A percentile compares a stretch with the other conserved stretches of the same genome.
Evolutionary conservation across 1,140 invertebrate species (phyloP).

Genomic region (Archivesica marissinica): DNA sequence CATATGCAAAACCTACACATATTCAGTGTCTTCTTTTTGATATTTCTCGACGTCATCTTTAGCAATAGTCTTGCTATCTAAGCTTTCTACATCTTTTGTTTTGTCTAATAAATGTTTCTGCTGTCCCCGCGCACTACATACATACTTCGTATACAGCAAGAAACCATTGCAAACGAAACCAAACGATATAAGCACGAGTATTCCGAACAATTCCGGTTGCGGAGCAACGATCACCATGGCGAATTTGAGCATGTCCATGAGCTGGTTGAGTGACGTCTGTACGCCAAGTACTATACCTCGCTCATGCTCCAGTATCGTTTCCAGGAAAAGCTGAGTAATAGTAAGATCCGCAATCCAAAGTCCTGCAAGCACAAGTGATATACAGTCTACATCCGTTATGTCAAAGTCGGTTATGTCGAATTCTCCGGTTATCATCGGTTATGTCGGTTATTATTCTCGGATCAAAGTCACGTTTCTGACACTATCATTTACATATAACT

Average conservation of each 20-base stretch:
- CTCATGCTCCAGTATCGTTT: constrained; percentile 85
- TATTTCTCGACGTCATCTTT: neutral
- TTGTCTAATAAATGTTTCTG: neutral
- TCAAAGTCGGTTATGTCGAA: too few species aligned
- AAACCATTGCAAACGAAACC: constrained; percentile 64
- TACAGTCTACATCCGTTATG: too few species aligned
- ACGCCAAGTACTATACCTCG: constrained; percentile 86
- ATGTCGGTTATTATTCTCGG: neutral
- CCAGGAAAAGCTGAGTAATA: constrained; percentile 87
- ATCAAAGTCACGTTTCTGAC: neutral
- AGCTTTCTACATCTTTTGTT: neutral
- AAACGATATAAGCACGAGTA: constrained; percentile 70
- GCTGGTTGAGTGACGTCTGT: constrained; percentile 85
- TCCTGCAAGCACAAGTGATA: too few species aligned
- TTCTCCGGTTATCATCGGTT: too few species aligned
- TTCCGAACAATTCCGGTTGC: constrained; percentile 65
- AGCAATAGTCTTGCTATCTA: neutral
- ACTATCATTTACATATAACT: too few species aligned
- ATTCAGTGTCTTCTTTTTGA: neutral
- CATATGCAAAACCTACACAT: too few species aligned
- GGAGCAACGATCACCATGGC: constrained; percentile 67
- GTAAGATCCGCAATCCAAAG: constrained; percentile 87
- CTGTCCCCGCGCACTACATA: constrained; percentile 10
- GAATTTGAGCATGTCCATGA: constrained; percentile 85
- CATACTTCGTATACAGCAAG: constrained; percentile 63